A percentile compares a stretch with the other conserved stretches of the same genome.
phyloP scores from a whole-genome alignment of 1,140 invertebrate species.

The Lordiphosa collinella region DNA sequence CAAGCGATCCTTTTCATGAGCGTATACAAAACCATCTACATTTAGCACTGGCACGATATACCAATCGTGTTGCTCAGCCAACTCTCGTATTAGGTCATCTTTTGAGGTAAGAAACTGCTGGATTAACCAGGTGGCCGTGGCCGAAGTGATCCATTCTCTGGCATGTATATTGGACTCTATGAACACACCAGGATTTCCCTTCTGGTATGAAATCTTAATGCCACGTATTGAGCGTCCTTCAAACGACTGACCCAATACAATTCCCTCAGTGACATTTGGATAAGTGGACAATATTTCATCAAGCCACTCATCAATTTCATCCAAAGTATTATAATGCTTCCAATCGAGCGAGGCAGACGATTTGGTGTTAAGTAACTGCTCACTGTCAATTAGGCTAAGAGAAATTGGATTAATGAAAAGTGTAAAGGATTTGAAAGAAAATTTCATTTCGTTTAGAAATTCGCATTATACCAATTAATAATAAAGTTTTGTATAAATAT shows the following conservation, averaged over 20 bases:
- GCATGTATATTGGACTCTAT: conserved; percentile 82
- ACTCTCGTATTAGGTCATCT: conserved; percentile 58
- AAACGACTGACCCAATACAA: conserved; percentile 79
- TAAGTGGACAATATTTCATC: conserved; percentile 71
- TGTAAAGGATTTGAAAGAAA: not conserved
- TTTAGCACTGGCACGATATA: conserved; percentile 86
- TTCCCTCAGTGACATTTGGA: conserved; percentile 40
- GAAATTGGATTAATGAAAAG: not conserved
- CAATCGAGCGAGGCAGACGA: conserved; percentile 60
- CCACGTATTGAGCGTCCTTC: conserved; percentile 83
- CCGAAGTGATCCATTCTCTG: conserved; percentile 82
- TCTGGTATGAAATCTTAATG: conserved; percentile 83
- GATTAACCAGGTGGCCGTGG: conserved; percentile 81
- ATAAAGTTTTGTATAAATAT: too few species aligned
- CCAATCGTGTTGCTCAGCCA: conserved; percentile 82
- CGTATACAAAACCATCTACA: conserved; percentile 87
- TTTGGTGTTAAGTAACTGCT: conserved; percentile 6
- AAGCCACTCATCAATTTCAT: conserved; percentile 80
- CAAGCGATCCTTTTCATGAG: conserved; percentile 80
- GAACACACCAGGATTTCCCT: conserved; percentile 80
- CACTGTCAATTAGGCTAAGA: conserved; percentile 28
- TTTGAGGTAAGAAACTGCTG: conserved; percentile 79
- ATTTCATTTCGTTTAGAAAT: too few species aligned
- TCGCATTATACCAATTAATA: too few species aligned
- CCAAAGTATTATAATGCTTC: conserved; percentile 77